phyloP scores from a whole-genome alignment of 2,113 vertebrate genomes.

The Scytalopus superciliaris region DNA sequence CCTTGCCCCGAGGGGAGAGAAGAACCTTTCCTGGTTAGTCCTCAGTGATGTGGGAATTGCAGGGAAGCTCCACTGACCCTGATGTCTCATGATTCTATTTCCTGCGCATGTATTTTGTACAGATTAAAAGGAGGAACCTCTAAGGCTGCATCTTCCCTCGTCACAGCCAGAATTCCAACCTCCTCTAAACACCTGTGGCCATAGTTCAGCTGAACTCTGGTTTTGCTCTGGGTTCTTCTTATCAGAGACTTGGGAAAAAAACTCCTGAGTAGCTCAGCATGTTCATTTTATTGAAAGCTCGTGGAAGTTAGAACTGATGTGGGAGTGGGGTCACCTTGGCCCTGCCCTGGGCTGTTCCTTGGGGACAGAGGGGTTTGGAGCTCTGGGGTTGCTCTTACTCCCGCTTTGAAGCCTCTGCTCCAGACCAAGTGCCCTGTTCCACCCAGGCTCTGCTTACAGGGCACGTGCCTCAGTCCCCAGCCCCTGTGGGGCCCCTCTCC shows the following conservation, averaged over 20 bases:
- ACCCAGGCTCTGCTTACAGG: not conserved
- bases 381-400: not conserved
- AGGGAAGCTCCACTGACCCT: not conserved
- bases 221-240: not conserved
- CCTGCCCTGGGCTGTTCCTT: not conserved
- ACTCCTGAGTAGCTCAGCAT: not conserved
- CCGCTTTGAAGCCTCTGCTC: not conserved
- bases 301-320: not conserved
- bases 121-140: not conserved
- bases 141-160: fast-evolving
- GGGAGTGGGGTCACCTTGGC: not conserved
- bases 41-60: not conserved
- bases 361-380: not conserved
- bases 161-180: not conserved
- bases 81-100: not conserved
- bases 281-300: not conserved
- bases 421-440: not conserved
- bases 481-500: fast-evolving
- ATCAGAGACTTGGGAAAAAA: not conserved
- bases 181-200: not conserved
- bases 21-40: not conserved
- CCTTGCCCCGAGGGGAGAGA: not conserved
- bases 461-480: fast-evolving
- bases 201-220: not conserved
- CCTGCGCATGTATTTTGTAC: not conserved